These are phyloP conservation scores for Sarcophaga bullata DNA, from an alignment of 1,140 invertebrate species.

Conservation along the genomic window DNA sequence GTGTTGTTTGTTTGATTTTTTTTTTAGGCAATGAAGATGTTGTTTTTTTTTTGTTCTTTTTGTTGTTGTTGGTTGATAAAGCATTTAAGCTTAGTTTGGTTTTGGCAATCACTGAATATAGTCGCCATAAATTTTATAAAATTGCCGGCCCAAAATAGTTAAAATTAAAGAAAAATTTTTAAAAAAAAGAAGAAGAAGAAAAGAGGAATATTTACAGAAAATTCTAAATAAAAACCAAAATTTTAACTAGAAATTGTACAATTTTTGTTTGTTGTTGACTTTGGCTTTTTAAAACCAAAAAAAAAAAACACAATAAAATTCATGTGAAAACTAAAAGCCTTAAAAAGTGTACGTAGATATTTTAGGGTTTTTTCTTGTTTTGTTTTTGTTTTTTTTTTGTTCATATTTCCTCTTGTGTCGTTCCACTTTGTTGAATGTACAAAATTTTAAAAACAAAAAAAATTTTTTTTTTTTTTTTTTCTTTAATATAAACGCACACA, in stretches of 20 bases:
- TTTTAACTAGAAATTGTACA: no score
- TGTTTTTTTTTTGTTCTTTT: no score
- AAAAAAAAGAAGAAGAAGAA: background rate
- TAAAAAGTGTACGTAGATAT: background rate
- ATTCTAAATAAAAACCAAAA: no score
- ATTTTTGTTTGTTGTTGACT: no score
- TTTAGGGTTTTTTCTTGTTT: no score
- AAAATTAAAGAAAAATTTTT: background rate
- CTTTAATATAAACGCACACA: background rate
- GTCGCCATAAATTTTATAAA: background rate
- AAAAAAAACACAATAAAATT: no score
- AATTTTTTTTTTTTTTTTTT: background rate
- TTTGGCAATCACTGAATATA: background rate
- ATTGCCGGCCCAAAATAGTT: background rate
- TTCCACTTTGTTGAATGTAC: slow-evolving; percentile 5
- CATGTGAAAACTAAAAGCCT: background rate
- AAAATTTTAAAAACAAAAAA: no score
- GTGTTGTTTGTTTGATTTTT: no score
- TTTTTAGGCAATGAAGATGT: no score
- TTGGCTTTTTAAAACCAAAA: no score
- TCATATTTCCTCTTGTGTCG: background rate
- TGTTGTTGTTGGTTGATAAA: background rate
- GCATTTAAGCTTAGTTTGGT: background rate
- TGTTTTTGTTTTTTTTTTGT: background rate
- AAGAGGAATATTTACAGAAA: no score